Conservation (phyloP, 2,888 invertebrate genomes). For the Operophtera brumata region DNA sequence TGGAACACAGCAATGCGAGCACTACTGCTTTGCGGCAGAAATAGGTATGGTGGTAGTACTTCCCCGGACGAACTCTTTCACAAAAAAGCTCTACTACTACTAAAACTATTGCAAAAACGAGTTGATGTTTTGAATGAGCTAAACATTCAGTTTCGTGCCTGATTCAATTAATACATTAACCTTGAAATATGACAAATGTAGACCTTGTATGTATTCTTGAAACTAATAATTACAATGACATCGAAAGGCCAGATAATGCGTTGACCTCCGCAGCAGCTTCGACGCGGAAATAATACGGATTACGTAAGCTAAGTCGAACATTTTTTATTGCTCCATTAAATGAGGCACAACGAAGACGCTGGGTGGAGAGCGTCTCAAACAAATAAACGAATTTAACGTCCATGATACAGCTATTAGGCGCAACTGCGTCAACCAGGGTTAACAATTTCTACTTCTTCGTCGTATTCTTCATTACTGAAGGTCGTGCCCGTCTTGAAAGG, state of each 20-base stretch:
- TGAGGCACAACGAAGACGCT: slow-evolving; percentile 71
- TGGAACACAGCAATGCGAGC: too few relatives aligned
- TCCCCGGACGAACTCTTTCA: too few relatives aligned
- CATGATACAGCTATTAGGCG: slow-evolving; percentile 53
- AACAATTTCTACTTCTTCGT: too few relatives aligned
- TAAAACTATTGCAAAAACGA: too few relatives aligned
- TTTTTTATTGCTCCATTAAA: slow-evolving; percentile 79
- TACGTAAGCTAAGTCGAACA: slow-evolving; percentile 78
- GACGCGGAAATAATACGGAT: slow-evolving; percentile 78
- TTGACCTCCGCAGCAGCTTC: slow-evolving; percentile 66
- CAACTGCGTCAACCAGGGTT: too few relatives aligned
- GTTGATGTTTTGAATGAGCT: too few relatives aligned
- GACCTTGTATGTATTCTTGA: slow-evolving; percentile 34
- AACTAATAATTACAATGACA: slow-evolving; percentile 38
- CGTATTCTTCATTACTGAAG: too few relatives aligned
- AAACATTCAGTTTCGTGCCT: not conserved
- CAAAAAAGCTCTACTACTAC: too few relatives aligned
- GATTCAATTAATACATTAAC: slow-evolving; percentile 14
- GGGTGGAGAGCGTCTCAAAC: slow-evolving; percentile 70
- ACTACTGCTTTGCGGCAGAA: too few relatives aligned
- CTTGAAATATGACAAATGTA: slow-evolving; percentile 24
- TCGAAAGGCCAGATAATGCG: slow-evolving; percentile 54
- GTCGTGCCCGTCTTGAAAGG: too few relatives aligned
- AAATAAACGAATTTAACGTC: slow-evolving; percentile 65
- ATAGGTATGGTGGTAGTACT: too few relatives aligned